Percentiles rank a stretch among this genome's conserved stretches.
Evolutionary conservation across 1,140 invertebrate genomes (phyloP).

Genomic region (Helicoverpa armigera): DNA sequence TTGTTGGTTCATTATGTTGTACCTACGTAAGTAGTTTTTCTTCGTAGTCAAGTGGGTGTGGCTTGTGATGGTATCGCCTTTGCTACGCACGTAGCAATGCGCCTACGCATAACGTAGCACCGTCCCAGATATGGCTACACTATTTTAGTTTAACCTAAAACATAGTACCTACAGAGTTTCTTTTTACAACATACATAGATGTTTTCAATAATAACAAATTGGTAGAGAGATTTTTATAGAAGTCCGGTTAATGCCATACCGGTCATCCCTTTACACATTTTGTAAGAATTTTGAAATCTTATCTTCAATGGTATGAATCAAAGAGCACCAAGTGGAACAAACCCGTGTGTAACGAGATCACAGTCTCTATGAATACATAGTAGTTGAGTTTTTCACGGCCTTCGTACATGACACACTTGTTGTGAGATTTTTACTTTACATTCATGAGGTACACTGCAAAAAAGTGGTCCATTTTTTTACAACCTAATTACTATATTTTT

Average conservation of each 20-base stretch:
- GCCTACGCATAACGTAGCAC: background rate
- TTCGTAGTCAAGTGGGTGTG: no score
- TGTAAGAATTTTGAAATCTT: no score
- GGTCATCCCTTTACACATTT: no score
- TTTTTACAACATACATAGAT: no score
- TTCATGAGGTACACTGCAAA: background rate
- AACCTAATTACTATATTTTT: background rate
- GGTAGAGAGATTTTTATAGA: no score
- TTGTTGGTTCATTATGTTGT: background rate
- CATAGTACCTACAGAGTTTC: no score
- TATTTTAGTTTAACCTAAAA: no score
- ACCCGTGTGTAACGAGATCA: conserved; percentile 43
- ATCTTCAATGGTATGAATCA: background rate
- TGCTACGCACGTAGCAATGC: background rate
- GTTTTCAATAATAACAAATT: no score
- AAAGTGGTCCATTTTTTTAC: no score
- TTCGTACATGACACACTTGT: conserved; percentile 30
- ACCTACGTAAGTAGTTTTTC: no score
- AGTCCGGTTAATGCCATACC: no score
- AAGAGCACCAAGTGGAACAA: conserved; percentile 43
- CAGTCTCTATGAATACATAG: conserved; percentile 48
- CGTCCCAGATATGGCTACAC: no score
- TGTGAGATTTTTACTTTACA: conserved; percentile 1
- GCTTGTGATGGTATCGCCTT: background rate
- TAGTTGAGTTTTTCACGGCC: conserved; percentile 40